Conservation (phyloP, 2,888 invertebrate species). For the Parnassius mnemosyne region DNA sequence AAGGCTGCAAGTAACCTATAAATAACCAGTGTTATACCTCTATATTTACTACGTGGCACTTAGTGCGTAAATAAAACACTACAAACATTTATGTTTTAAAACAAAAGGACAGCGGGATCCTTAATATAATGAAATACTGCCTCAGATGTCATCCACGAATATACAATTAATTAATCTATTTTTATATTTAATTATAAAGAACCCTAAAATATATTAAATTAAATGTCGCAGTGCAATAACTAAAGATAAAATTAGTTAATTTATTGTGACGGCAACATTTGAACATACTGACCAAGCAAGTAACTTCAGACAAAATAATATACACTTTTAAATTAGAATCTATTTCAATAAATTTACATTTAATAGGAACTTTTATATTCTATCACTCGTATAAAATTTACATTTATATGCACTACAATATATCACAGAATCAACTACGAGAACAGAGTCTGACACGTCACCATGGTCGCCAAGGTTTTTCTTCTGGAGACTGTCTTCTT, state of each 20-base stretch:
- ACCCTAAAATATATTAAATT: conserved; percentile 19
- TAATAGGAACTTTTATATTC: conserved; percentile 38
- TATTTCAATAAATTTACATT: conserved; percentile 28
- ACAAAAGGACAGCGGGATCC: conserved; percentile 42
- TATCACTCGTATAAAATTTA: conserved; percentile 40
- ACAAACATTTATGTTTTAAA: conserved; percentile 42
- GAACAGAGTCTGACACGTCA: conserved; percentile 64
- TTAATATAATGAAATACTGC: conserved; percentile 70
- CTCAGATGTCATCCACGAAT: conserved; percentile 73
- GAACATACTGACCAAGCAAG: conserved; percentile 46
- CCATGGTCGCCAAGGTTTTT: conserved; percentile 92
- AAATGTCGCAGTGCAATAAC: conserved; percentile 15
- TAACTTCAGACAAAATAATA: conserved; percentile 35
- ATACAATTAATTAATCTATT: conserved; percentile 43
- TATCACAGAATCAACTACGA: conserved; percentile 41
- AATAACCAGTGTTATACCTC: conserved; percentile 10
- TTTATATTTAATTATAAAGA: conserved; percentile 31
- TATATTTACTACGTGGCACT: conserved; percentile 33
- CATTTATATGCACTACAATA: conserved; percentile 42
- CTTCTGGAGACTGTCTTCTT: conserved; percentile 82
- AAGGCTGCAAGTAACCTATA: conserved; percentile 13
- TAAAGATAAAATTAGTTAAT: conserved; percentile 28
- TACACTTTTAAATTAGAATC: conserved; percentile 27
- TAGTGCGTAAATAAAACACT: conserved; percentile 32
- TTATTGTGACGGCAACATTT: conserved; percentile 21